These are phyloP conservation scores for Hesperia comma DNA, from an alignment of 2,888 invertebrate species.

Conservation along the genomic window DNA sequence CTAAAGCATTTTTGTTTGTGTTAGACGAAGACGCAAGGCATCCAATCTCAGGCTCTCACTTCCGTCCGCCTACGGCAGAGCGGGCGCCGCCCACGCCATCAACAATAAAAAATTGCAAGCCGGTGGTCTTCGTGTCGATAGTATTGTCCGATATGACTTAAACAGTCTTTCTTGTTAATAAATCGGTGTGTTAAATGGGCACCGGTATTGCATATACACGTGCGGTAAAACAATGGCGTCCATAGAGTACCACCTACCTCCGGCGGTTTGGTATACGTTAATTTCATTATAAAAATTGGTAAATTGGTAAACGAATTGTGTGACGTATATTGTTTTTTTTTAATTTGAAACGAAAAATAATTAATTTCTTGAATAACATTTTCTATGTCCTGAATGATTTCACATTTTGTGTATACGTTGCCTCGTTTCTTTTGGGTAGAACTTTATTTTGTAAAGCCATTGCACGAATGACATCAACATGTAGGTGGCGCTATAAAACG, in stretches of 20 bases:
- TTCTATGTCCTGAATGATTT: not conserved
- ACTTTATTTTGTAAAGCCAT: conserved; percentile 13
- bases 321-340: too few species aligned
- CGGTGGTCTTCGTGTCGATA: conserved; percentile 66
- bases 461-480: conserved; percentile 68
- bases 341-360: too few species aligned
- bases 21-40: conserved; percentile 71
- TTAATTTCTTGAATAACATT: too few species aligned
- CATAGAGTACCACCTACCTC: not conserved
- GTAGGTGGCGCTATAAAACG: conserved; percentile 77
- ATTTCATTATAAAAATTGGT: too few species aligned
- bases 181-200: conserved; percentile 21
- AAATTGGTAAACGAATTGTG: too few species aligned
- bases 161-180: conserved; percentile 30
- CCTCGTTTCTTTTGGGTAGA: conserved; percentile 5
- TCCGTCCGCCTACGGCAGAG: conserved; percentile 79
- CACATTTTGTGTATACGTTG: not conserved
- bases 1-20: conserved; percentile 55
- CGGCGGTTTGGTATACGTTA: not conserved
- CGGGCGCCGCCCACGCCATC: conserved; percentile 72
- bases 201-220: conserved; percentile 13
- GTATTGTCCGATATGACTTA: conserved; percentile 55
- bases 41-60: conserved; percentile 76
- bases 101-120: conserved; percentile 75
- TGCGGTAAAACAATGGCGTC: conserved; percentile 19